Percentiles rank a stretch among this genome's conserved stretches.
phyloP scores from a whole-genome alignment of 2,113 vertebrate species.

The Megalops atlanticus region DNA sequence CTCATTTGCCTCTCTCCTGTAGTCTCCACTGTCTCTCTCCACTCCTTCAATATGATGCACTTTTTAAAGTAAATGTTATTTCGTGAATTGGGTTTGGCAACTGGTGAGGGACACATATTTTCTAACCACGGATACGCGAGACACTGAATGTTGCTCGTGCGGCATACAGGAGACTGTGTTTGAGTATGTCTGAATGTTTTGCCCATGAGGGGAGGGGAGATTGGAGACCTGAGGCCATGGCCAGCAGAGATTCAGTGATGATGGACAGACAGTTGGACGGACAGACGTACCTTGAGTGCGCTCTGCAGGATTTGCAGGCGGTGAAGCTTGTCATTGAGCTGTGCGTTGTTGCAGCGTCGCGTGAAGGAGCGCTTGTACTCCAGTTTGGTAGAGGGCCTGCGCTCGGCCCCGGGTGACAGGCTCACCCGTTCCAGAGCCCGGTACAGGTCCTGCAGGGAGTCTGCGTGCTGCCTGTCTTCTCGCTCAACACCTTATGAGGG shows the following conservation, averaged over 20 bases:
- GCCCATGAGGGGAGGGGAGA: not conserved
- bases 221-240: too few relatives aligned
- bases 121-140: too few relatives aligned
- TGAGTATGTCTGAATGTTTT: too few relatives aligned
- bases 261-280: not conserved
- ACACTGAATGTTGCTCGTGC: too few relatives aligned
- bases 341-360: conserved; percentile 88
- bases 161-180: not conserved
- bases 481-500: conserved; percentile 54
- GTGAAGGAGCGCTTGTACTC: conserved; percentile 96
- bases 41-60: too few relatives aligned
- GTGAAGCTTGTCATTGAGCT: conserved; percentile 96
- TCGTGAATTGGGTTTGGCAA: too few relatives aligned
- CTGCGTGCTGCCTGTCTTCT: conserved; percentile 79
- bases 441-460: conserved; percentile 93
- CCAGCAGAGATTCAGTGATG: not conserved
- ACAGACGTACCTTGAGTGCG: conserved; percentile 78
- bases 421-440: conserved; percentile 90
- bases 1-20: too few relatives aligned
- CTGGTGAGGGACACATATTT: too few relatives aligned
- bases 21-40: too few relatives aligned
- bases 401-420: conserved; percentile 85
- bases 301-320: conserved; percentile 92
- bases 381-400: conserved; percentile 82
- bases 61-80: too few relatives aligned